phyloP scores from a whole-genome alignment of 2,888 invertebrate species.

The Cecidostiba fungosa region DNA sequence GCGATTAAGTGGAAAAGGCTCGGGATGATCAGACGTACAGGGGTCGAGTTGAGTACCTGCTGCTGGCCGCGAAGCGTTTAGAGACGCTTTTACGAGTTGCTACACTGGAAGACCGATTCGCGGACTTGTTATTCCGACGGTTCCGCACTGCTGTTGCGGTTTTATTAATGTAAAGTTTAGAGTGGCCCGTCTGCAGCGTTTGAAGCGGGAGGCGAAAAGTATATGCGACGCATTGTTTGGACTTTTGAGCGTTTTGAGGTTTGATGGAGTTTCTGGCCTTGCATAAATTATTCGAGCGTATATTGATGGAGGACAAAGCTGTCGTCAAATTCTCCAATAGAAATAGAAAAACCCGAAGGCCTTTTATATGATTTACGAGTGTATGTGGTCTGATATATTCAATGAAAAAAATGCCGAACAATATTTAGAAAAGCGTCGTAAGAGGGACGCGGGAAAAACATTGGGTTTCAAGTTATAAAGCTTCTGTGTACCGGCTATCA shows the following conservation, averaged over 20 bases:
- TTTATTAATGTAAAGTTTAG: conserved; percentile 9
- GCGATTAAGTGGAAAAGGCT: conserved; percentile 39
- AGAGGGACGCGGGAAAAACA: neutral
- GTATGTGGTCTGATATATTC: neutral
- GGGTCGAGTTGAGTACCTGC: neutral
- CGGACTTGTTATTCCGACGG: neutral
- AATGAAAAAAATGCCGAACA: neutral
- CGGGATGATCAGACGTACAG: conserved; percentile 9
- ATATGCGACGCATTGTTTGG: neutral
- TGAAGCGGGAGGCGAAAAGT: neutral
- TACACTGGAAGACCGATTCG: neutral
- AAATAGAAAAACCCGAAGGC: neutral
- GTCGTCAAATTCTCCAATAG: neutral
- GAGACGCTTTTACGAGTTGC: conserved; percentile 11
- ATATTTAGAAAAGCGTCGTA: neutral
- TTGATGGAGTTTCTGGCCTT: neutral
- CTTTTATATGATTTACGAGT: conserved; percentile 7
- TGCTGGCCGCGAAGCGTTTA: neutral
- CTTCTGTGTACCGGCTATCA: conserved; percentile 31
- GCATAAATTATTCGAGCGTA: neutral
- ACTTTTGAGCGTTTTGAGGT: neutral
- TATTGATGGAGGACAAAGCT: neutral
- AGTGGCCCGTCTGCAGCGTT: neutral
- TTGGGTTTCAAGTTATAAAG: neutral
- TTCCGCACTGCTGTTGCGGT: neutral